Percentiles rank a stretch among this genome's conserved stretches.
These are phyloP conservation scores for Pristionchus fissidentatus DNA, from an alignment of 2,888 invertebrate genomes.

Conservation along the genomic window DNA sequence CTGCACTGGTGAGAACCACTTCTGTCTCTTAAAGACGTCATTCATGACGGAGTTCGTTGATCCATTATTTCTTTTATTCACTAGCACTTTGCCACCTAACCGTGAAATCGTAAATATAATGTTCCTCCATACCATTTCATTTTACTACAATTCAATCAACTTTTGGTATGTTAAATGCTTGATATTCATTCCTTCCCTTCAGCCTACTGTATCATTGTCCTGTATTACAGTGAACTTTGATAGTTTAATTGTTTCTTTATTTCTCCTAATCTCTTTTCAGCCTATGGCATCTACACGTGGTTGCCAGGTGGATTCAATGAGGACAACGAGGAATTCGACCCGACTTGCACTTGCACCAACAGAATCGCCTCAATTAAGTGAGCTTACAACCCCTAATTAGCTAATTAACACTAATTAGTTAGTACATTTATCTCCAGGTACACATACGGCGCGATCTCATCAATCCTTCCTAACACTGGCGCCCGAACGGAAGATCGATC, in stretches of 20 bases:
- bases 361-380: conserved; percentile 21
- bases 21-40: not conserved
- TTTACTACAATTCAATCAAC: too few relatives aligned
- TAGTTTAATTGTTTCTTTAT: not conserved
- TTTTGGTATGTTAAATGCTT: not conserved
- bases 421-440: too few relatives aligned
- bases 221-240: not conserved
- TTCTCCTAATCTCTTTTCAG: conserved; percentile 49
- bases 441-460: conserved; percentile 12
- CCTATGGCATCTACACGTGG: conserved; percentile 66
- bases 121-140: too few relatives aligned
- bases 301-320: not conserved
- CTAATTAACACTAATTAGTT: not conserved
- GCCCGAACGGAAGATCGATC: not conserved
- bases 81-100: too few relatives aligned
- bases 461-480: not conserved
- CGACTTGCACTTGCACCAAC: conserved; percentile 41
- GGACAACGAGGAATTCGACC: conserved; percentile 2
- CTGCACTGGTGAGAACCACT: conserved; percentile 55
- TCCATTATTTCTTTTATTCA: not conserved
- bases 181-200: too few relatives aligned
- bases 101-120: too few relatives aligned
- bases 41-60: not conserved
- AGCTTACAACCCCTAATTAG: not conserved
- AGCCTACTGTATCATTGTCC: too few relatives aligned